Conservation (phyloP, 2,113 vertebrate species). For the Rhinolophus sinicus region DNA sequence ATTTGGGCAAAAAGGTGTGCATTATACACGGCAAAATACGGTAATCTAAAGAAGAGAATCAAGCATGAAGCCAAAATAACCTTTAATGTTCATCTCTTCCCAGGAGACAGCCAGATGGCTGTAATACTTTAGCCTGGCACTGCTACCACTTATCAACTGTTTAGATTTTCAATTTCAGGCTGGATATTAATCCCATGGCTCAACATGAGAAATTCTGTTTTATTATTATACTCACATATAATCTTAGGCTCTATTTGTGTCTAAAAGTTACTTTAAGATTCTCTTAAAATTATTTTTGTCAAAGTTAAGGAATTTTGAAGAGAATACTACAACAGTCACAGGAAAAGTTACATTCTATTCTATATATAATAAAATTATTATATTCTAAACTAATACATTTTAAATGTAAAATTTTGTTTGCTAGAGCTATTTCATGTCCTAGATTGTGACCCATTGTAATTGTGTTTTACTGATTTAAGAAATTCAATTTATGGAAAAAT, state of each 20-base stretch:
- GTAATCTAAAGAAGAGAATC: neutral
- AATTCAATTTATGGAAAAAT: constrained; percentile 30
- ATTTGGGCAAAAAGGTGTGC: too few relatives aligned
- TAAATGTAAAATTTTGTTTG: neutral
- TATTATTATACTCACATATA: neutral
- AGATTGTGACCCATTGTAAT: neutral
- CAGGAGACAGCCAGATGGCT: constrained; percentile 35
- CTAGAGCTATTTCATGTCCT: neutral
- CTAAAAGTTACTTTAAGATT: neutral
- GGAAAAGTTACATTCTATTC: neutral
- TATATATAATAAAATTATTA: neutral
- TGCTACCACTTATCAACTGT: neutral
- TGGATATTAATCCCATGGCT: constrained; percentile 43
- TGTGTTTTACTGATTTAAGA: constrained; percentile 14
- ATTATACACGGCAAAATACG: too few relatives aligned
- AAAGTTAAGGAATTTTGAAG: neutral
- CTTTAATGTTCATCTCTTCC: neutral
- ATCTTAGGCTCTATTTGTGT: constrained; percentile 7
- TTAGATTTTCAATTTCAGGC: constrained; percentile 32
- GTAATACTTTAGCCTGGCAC: neutral
- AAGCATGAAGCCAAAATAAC: neutral
- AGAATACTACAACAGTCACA: neutral
- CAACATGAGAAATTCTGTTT: constrained; percentile 31
- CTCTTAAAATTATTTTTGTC: neutral
- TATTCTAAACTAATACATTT: neutral